Evolutionary conservation across 2,113 vertebrate species (phyloP).

Genomic region (Ctenomys sociabilis): DNA sequence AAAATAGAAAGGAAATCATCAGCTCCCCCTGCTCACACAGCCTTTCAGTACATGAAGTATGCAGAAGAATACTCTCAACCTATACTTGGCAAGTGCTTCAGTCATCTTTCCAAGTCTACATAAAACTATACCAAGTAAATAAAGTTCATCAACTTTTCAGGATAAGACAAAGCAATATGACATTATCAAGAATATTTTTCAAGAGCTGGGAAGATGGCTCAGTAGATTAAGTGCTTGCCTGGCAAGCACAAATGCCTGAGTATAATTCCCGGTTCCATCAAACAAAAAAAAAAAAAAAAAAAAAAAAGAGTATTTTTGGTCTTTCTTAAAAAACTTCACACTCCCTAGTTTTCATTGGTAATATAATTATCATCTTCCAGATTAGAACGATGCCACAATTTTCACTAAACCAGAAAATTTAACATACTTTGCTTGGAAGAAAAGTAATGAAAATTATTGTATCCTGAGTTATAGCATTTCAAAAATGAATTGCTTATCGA

Average conservation of each 20-base stretch:
- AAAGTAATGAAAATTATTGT: constrained; percentile 22
- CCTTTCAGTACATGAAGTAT: neutral
- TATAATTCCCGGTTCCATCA: no score
- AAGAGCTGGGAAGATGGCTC: no score
- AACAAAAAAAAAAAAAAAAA: no score
- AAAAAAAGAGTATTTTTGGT: neutral
- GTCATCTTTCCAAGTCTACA: neutral
- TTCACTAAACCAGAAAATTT: constrained; percentile 14
- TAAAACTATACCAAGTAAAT: neutral
- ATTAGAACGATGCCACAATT: neutral
- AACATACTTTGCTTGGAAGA: neutral
- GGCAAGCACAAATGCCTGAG: no score
- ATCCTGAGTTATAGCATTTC: neutral
- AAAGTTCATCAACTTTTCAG: constrained; percentile 7
- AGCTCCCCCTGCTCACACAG: neutral
- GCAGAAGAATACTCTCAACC: neutral
- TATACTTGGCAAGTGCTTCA: neutral
- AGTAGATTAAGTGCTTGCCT: no score
- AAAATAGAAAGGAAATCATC: neutral
- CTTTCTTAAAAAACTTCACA: neutral
- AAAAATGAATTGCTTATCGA: neutral
- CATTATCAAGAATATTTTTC: neutral
- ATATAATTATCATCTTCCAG: neutral
- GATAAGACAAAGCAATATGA: neutral
- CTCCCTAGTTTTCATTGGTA: neutral